Conservation (phyloP, 2,888 invertebrate species). For the Phyllotreta striolata region DNA sequence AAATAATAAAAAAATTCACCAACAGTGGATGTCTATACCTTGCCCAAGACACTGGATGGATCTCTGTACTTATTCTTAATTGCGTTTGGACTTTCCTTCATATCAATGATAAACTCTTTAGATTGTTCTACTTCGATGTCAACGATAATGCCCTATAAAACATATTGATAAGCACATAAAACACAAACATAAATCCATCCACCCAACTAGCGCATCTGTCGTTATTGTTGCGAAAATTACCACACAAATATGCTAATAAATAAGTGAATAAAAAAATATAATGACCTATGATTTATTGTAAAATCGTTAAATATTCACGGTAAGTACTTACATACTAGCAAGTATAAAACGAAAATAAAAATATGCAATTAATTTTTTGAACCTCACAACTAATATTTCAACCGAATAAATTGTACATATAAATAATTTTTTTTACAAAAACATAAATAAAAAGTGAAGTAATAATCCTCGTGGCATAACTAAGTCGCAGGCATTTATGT, state of each 20-base stretch:
- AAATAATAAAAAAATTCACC: neutral
- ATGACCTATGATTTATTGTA: no score
- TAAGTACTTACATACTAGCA: no score
- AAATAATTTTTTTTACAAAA: no score
- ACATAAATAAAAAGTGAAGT: neutral
- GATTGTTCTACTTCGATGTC: slow-evolving; percentile 53
- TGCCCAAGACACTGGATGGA: slow-evolving; percentile 48
- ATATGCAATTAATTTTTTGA: no score
- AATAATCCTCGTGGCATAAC: neutral
- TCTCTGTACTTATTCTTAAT: slow-evolving; percentile 52
- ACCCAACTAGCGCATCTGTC: neutral
- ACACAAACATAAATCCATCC: slow-evolving; percentile 22
- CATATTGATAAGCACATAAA: slow-evolving; percentile 43
- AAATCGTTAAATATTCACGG: no score
- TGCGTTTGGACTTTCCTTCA: slow-evolving; percentile 53
- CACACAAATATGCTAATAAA: neutral
- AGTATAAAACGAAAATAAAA: no score
- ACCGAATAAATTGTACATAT: no score
- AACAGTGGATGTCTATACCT: slow-evolving; percentile 46
- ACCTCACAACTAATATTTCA: no score
- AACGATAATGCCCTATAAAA: slow-evolving; percentile 59
- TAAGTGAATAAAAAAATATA: neutral
- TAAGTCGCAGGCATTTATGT: neutral
- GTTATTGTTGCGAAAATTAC: neutral
- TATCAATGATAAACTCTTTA: slow-evolving; percentile 59